Evolutionary conservation across 2,113 vertebrate genomes (phyloP).

Genomic region (Ciconia stormi): DNA sequence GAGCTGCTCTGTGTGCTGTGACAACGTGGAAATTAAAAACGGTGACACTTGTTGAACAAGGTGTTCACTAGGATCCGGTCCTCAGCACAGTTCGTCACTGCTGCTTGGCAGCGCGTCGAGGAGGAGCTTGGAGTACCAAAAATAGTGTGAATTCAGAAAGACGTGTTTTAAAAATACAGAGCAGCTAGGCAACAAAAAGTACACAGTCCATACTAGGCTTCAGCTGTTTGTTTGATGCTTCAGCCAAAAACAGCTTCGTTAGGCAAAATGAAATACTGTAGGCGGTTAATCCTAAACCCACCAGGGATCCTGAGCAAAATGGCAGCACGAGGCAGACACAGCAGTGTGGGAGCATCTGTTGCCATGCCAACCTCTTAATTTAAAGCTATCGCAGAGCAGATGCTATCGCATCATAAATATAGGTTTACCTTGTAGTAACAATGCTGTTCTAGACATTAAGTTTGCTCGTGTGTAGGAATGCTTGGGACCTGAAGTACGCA

Average conservation of each 20-base stretch:
- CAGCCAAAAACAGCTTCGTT: neutral
- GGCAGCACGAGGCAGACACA: conserved; percentile 38
- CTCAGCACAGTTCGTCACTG: neutral
- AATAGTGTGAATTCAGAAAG: neutral
- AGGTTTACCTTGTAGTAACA: neutral
- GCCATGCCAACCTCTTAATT: conserved; percentile 52
- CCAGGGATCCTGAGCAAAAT: conserved; percentile 36
- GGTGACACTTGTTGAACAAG: neutral
- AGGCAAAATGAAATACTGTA: neutral
- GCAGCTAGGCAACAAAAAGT: neutral
- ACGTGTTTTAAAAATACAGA: neutral
- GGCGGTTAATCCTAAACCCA: neutral
- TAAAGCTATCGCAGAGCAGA: neutral
- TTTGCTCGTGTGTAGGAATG: neutral
- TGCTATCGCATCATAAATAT: neutral
- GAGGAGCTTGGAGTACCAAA: neutral
- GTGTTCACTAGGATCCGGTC: neutral
- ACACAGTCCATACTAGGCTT: neutral
- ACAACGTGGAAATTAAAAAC: accelerated
- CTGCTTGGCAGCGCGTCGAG: neutral
- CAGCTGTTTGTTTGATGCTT: neutral
- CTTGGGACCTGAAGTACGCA: neutral
- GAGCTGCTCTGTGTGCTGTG: neutral
- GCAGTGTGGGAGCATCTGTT: conserved; percentile 55
- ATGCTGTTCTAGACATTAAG: neutral